Base-by-base conservation (phyloP, 2,888 invertebrate species). In the Copidosoma aretas region DNA sequence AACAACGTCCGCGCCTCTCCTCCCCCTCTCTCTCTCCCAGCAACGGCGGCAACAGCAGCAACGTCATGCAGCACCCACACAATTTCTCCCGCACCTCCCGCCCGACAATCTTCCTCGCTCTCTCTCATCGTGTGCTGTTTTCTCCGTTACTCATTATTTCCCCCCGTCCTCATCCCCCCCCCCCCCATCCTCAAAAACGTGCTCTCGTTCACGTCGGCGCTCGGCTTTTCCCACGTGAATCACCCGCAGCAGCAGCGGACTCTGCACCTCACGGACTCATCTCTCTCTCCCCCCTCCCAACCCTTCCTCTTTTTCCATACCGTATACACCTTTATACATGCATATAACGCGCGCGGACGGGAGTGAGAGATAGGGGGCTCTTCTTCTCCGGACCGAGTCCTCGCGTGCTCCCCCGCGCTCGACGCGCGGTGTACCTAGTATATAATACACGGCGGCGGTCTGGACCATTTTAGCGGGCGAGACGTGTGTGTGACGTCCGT, bases 151-250 rank as follows among this genome's bases (percentile, higher is more conserved):
- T 71, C 71, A 71, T 71, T 71, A 71, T 67, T 71, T 71, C 64
- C 32, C 69, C 43, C 1, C 15, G 46, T 22, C 15, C 25, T 59
- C 62, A 15, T 54, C 62, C 54, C 19, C 19, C 54, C 43, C 24
- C 49, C 32, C 46, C n/a, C 12, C 41, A 73, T 64, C 72, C 75
- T 76, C 75, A 77, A 79, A 78, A 78, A 77, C 76, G 73, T 75
- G 77, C 75, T 78, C 80, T 76, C 76, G 76, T 80, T 80, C 78
- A 75, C 74, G 73, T 73, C 71, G 67, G 67, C 71, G 12, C 43
- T 60, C 74, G 61, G 68, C 73, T 73, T 76, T 80, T 80, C 79
- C 77, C 80, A 80, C 75, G 78, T 79, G 76, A 79, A 79, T 79
- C 79, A 76, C 75, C 60, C 62, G 73, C 56, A 67, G 60, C 67